Conservation (phyloP, 2,797 vertebrate genomes). For the Siniperca undulata region DNA sequence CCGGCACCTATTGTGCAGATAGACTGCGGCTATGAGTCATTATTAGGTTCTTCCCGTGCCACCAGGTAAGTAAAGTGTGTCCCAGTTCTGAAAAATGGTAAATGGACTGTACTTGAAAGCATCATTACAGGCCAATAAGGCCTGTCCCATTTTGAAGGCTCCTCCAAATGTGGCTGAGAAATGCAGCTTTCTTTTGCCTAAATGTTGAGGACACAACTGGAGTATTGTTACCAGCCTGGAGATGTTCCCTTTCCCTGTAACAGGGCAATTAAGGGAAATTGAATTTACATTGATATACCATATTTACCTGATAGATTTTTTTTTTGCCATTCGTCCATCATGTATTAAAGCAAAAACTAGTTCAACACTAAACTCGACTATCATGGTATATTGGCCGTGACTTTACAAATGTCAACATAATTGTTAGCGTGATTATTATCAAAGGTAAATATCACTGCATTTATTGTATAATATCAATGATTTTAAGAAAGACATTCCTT, state of each 20-base stretch:
- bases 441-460: neutral
- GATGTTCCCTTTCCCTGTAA: neutral
- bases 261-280: neutral
- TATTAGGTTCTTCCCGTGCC: neutral
- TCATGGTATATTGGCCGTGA: neutral
- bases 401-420: neutral
- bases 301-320: neutral
- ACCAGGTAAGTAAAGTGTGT: neutral
- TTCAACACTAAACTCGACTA: neutral
- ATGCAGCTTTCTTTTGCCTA: neutral
- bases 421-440: neutral
- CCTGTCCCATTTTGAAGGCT: neutral
- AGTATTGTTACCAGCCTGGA: neutral
- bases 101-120: neutral
- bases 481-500: neutral
- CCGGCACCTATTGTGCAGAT: neutral
- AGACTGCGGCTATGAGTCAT: neutral
- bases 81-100: neutral
- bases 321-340: neutral
- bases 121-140: neutral
- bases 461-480: neutral
- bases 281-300: neutral
- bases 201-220: too few species aligned
- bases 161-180: neutral
- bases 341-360: neutral